Evolutionary conservation across 2,113 vertebrate genomes (phyloP).

Genomic region (Podiceps cristatus): DNA sequence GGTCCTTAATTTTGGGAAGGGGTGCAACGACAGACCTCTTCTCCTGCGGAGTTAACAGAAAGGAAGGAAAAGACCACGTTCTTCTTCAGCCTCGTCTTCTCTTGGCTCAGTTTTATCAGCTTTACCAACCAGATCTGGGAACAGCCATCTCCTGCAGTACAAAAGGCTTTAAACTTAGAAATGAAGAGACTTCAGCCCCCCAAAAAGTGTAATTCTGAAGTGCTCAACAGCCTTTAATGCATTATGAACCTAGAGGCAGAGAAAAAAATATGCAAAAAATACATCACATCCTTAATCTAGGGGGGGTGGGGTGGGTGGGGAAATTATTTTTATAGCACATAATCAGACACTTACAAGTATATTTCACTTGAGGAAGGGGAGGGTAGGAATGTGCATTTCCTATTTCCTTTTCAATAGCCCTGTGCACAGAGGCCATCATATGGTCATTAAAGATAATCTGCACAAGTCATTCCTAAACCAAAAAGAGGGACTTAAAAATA

Average conservation of each 20-base stretch:
- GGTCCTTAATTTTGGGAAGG: not conserved
- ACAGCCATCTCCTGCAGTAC: not conserved
- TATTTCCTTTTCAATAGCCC: not conserved
- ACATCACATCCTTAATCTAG: slow-evolving; percentile 63
- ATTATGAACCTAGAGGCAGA: slow-evolving; percentile 70
- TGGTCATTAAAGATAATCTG: not conserved
- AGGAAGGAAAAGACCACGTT: not conserved
- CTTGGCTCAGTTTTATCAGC: not conserved
- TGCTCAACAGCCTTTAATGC: slow-evolving; percentile 77
- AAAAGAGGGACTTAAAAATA: not conserved
- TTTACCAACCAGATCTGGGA: not conserved
- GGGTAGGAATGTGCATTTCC: slow-evolving; percentile 9
- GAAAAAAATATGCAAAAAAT: slow-evolving; percentile 56
- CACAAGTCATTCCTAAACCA: slow-evolving; percentile 22
- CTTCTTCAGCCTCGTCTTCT: not conserved
- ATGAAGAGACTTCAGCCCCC: slow-evolving; percentile 59
- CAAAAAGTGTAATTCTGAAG: slow-evolving; percentile 19
- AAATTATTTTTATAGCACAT: slow-evolving; percentile 48
- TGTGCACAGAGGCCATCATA: not conserved
- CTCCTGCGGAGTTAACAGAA: not conserved
- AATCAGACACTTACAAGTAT: slow-evolving; percentile 56
- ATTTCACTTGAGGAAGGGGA: not conserved
- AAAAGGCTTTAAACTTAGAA: slow-evolving; percentile 19
- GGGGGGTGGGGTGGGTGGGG: not conserved
- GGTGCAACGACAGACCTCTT: not conserved